Evolutionary conservation across 2,888 invertebrate species (phyloP), one percentile per base, ranked within the genome.

Genomic region (Epinotia ramella): DNA sequence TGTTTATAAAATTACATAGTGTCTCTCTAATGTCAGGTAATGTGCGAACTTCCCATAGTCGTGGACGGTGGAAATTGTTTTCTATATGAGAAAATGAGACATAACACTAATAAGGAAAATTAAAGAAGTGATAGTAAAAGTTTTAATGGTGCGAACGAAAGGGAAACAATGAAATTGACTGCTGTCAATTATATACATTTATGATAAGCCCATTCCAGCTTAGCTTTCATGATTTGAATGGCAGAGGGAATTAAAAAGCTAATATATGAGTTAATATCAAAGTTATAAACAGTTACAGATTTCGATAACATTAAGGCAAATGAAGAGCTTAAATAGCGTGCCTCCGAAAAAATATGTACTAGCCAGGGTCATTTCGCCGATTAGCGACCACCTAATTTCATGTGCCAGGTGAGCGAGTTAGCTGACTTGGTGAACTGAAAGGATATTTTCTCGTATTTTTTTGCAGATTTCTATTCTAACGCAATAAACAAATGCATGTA

Each of bases 1-100:
- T 76, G 76, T 76, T 67, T 67, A 57, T 28, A 33, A 65, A 71
- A 76, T 76, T 62, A 66, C 56, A 76, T 44, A 66, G 12, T 1
- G 40, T n/a, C 24, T 57, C 56, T 28, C 62, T 20, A 75, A 75
- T 71, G 18, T 56, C 3, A 57, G 66, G 67, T 76, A 72, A 76
- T 72, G 76, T 72, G 76, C 49, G 76, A 76, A 72, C 46, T 67
- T 63, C 62, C 44, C 62, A 56, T 28, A 18, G 16, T 60, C 24
- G 62, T 56, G 65, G 75, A 33, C 66, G 60, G 44, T 63, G 46
- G 62, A 76, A 67, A 75, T 70, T 75, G 66, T 67, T 75, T 75
- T 71, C 66, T 40, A 72, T 53, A 59, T 9, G 24, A 59, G 73
- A 67, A 73, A 73, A 67, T 73, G 46, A 33, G 20, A 64, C 20